A percentile compares a stretch with the other conserved stretches of the same genome.
phyloP scores from a whole-genome alignment of 2,797 vertebrate genomes.

The Iguana delicatissima region DNA sequence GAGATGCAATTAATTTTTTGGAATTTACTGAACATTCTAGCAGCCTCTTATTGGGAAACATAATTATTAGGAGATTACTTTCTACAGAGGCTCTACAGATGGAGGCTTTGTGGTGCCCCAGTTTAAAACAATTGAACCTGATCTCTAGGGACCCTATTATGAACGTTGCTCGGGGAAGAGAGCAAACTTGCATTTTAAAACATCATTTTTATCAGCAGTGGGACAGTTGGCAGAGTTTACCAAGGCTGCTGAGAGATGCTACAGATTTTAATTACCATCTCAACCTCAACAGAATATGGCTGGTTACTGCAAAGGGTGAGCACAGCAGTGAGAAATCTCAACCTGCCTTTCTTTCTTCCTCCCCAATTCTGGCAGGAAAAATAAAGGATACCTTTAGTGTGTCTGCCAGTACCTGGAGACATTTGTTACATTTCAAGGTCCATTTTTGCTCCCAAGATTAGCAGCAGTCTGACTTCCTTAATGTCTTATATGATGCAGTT shows the following conservation, averaged over 20 bases:
- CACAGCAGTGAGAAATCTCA: slow-evolving; percentile 59
- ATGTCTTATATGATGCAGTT: neutral
- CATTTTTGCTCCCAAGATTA: slow-evolving; percentile 51
- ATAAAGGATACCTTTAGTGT: slow-evolving; percentile 59
- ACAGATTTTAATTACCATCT: slow-evolving; percentile 68
- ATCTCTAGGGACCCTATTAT: slow-evolving; percentile 62
- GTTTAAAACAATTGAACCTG: slow-evolving; percentile 73
- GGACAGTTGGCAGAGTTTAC: slow-evolving; percentile 67
- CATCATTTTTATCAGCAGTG: slow-evolving; percentile 62
- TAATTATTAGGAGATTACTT: slow-evolving; percentile 65
- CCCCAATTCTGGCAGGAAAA: slow-evolving; percentile 60
- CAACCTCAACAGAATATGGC: slow-evolving; percentile 68
- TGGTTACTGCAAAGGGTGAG: slow-evolving; percentile 66
- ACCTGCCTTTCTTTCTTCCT: slow-evolving; percentile 60
- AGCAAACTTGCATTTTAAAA: slow-evolving; percentile 68
- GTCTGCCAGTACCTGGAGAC: slow-evolving; percentile 51
- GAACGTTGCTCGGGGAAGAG: slow-evolving; percentile 49
- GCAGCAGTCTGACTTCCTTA: slow-evolving; percentile 14
- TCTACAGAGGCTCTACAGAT: slow-evolving; percentile 66
- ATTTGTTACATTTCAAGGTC: slow-evolving; percentile 60
- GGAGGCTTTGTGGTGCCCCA: slow-evolving; percentile 65
- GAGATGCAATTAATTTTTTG: slow-evolving; percentile 49
- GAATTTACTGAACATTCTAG: slow-evolving; percentile 59
- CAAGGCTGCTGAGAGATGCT: slow-evolving; percentile 59
- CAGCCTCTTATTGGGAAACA: slow-evolving; percentile 62